Conservation (phyloP, 2,113 vertebrate species). For the Cephalophus harveyi region DNA sequence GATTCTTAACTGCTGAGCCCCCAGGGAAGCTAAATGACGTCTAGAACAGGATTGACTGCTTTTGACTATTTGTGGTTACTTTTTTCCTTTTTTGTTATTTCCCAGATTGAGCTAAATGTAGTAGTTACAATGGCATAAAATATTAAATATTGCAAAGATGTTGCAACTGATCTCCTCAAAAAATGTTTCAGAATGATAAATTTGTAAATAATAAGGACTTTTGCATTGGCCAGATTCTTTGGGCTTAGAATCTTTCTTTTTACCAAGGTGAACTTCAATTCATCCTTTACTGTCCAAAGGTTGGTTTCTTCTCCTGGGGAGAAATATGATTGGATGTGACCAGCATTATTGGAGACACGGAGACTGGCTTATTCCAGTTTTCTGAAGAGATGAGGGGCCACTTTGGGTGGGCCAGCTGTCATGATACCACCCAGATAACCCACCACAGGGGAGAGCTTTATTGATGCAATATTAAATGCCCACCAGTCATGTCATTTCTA, state of each 20-base stretch:
- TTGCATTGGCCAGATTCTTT: not conserved
- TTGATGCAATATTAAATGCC: not conserved
- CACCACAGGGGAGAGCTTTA: not conserved
- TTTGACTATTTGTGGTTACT: not conserved
- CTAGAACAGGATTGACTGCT: not conserved
- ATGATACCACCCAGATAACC: not conserved
- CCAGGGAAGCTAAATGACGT: not conserved
- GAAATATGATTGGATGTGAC: not conserved
- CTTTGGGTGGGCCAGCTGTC: conserved; percentile 19
- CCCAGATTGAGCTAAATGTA: not conserved
- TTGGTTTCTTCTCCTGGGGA: not conserved
- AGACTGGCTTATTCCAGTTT: not conserved
- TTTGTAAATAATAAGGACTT: not conserved
- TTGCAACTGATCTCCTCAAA: not conserved
- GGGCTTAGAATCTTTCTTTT: not conserved
- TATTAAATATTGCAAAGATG: not conserved
- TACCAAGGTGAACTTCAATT: not conserved
- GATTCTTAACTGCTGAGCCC: not conserved
- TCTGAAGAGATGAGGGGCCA: not conserved
- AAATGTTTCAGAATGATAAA: not conserved
- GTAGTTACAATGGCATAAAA: not conserved
- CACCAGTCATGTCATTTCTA: not conserved
- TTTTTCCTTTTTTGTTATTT: not conserved
- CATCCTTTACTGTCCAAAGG: not conserved
- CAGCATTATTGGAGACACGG: not conserved